Base-by-base conservation (phyloP, 2,888 invertebrate genomes). In the Polymixis flavicincta region DNA sequence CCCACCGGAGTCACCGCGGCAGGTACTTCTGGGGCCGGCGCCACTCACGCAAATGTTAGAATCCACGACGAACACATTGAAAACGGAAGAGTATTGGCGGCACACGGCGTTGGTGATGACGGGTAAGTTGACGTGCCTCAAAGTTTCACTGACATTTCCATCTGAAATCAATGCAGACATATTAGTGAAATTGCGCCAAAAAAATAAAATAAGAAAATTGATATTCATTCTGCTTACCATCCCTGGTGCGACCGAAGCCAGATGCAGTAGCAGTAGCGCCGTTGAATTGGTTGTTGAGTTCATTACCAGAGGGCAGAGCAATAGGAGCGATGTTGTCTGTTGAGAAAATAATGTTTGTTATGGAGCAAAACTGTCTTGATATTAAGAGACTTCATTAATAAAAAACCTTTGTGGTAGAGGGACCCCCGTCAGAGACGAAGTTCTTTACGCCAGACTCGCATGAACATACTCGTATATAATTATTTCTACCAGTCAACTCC, bases 41-140 rank as follows among this genome's bases (percentile, higher is more conserved):
- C 92, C 91, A 68, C 90, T 71, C 0, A n/a, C 91, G 83, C 92
- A 94, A 67, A 94, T 88, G 88, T 94, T 92, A 67, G 85, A 71
- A 54, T 4, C 0, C 5, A 52, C 52, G 13, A 71, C 70, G 22
- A 69, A 17, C 0, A 17, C 1, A 17, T 42, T 42, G 11, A n/a
- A 71, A 7, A 52, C 37, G 28, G 17, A 5, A 4, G 70, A 71
- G 71, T 71, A 71, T 11, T n/a, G n/a, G 13, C 69, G 69, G 32
- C 69, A 70, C 48, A 32, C 69, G 19, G 69, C 69, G n/a, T 71
- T 71, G 17, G 71, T 70, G 71, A 71, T 71, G 17, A 71, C 71
- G n/a, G 70, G n/a, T 42, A 71, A 54, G 71, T 71, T 70, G 42
- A 71, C 71, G 28, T 71, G 71, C 22, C 28, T 37, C 71, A 71